Evolutionary conservation across 2,888 invertebrate genomes (phyloP), one percentile per base, ranked within the genome.

Genomic region (Hirtodrosophila confusa): DNA sequence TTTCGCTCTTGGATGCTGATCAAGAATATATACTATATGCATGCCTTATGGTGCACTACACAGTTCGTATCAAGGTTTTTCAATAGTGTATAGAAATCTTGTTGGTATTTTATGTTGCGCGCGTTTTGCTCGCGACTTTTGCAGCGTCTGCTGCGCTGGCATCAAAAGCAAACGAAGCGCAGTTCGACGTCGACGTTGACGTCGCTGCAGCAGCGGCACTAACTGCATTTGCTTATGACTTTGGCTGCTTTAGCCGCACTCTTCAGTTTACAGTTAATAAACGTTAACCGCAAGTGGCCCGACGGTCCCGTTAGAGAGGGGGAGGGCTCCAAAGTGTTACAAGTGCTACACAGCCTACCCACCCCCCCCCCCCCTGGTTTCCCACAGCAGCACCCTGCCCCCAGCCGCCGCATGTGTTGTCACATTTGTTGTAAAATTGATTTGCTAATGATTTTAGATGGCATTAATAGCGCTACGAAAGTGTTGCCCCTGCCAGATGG

Each of bases 341-440:
- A 74, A 69, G 75, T 71, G 75, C 23, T 17, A 1, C 17, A 17
- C 17, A 17, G 17, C 17, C 17, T 17, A 17, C 17, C 17, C 17
- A n/a, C 17, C 17, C 17, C 17, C 17, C 17, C 2, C 17, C 17
- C 17, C 17, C 17, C 2, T 17, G 1, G 17, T 17, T 17, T 17
- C 17, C 17, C 17, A 1, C 17, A 17, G 17, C 17, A 17, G 17
- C 17, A 17, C 17, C 17, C 17, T 17, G 17, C 17, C 17, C 17
- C 17, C 17, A 17, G 17, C 17, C 17, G 2, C 17, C 17, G 17
- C 17, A 53, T 69, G 45, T 72, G 69, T 65, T 75, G 80, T 73
- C 77, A 54, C 84, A 86, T 80, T 83, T 76, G 84, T 65, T 73
- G 63, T 62, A 23, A 60, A 84, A 82, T 84, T 78, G 78, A 72